Percentiles rank a stretch among this genome's conserved stretches.
phyloP scores from a whole-genome alignment of 2,113 vertebrate genomes.

The Gadus macrocephalus region DNA sequence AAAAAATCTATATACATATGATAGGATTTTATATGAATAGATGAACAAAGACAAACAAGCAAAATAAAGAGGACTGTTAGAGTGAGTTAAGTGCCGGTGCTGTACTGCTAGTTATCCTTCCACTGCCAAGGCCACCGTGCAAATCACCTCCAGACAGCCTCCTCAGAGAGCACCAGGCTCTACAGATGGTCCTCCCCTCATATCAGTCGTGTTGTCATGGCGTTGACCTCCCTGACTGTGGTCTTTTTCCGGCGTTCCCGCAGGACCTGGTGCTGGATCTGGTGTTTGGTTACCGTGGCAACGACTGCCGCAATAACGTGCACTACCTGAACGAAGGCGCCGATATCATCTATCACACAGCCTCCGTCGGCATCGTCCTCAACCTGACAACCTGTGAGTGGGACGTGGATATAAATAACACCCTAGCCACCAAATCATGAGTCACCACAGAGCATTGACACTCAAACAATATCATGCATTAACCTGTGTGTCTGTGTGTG shows the following conservation, averaged over 20 bases:
- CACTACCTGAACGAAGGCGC: constrained; percentile 97
- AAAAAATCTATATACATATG: background rate
- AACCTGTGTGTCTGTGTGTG: background rate
- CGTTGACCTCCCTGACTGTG: constrained; percentile 41
- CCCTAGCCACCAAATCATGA: too few relatives aligned
- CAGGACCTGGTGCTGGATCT: constrained; percentile 95
- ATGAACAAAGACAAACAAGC: background rate
- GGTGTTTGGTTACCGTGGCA: constrained; percentile 96
- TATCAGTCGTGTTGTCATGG: constrained; percentile 55
- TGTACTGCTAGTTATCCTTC: constrained; percentile 26
- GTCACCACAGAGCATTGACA: too few relatives aligned
- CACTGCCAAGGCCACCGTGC: constrained; percentile 12
- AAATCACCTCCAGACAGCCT: constrained; percentile 21
- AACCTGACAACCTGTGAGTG: constrained; percentile 91
- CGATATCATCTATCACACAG: constrained; percentile 96
- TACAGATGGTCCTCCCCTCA: constrained; percentile 21
- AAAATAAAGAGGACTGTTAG: background rate
- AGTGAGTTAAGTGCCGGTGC: too few relatives aligned
- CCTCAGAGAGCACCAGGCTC: constrained; percentile 39
- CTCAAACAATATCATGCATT: background rate
- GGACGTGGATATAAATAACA: background rate
- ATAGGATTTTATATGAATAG: background rate
- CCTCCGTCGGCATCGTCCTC: constrained; percentile 89
- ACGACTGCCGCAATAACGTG: constrained; percentile 97
- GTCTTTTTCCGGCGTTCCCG: constrained; percentile 48